phyloP scores from a whole-genome alignment of 2,113 vertebrate species.

The Lophius piscatorius region DNA sequence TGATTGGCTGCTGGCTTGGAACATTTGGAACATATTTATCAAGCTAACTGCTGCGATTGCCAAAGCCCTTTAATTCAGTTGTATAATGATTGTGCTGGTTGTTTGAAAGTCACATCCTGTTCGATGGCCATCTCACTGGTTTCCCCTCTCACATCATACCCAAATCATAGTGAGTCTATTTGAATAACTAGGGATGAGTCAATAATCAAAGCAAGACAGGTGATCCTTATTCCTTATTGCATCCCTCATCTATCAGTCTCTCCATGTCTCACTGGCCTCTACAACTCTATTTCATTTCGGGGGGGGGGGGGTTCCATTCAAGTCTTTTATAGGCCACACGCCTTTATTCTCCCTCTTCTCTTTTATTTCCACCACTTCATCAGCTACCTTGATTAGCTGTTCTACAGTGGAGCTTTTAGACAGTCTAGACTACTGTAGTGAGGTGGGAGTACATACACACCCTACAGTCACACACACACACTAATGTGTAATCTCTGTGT shows the following conservation, averaged over 20 bases:
- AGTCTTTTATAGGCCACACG: constrained; percentile 15
- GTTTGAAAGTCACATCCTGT: constrained; percentile 37
- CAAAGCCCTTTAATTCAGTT: constrained; percentile 20
- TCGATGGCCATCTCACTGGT: constrained; percentile 18
- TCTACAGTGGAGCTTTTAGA: constrained; percentile 53
- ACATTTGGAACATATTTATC: constrained; percentile 31
- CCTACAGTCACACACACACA: constrained; percentile 34
- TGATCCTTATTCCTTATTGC: constrained; percentile 12
- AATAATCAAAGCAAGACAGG: constrained; percentile 54
- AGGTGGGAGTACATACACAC: constrained; percentile 47
- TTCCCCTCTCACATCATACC: constrained; percentile 33
- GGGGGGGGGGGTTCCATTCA: constrained; percentile 12
- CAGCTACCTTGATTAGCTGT: constrained; percentile 60
- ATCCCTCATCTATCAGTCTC: constrained; percentile 13
- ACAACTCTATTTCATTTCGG: background rate
- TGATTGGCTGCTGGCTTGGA: constrained; percentile 47
- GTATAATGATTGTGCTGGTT: constrained; percentile 40
- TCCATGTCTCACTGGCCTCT: constrained; percentile 21
- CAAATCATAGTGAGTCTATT: constrained; percentile 38
- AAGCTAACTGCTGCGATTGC: constrained; percentile 9
- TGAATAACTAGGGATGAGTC: constrained; percentile 51
- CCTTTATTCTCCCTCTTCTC: constrained; percentile 26
- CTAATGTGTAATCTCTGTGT: constrained; percentile 58
- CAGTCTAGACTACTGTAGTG: constrained; percentile 61
- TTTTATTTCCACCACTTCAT: constrained; percentile 43